These are phyloP conservation scores for Scortum barcoo DNA, from an alignment of 2,113 vertebrate species.

Conservation along the genomic window DNA sequence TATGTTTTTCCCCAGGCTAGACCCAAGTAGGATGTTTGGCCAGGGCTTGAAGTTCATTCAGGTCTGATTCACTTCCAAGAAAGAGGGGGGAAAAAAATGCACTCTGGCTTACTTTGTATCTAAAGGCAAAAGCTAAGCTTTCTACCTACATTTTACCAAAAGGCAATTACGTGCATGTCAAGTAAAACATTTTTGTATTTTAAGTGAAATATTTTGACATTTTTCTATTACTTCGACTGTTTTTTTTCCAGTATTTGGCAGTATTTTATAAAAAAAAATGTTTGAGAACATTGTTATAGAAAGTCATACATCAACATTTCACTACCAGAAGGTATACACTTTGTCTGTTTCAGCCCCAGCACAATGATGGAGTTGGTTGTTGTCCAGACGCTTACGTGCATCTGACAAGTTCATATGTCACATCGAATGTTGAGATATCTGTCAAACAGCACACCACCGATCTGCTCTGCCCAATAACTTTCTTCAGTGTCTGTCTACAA, in stretches of 20 bases:
- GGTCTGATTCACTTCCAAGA: background rate
- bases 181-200: background rate
- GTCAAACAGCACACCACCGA: slow-evolving; percentile 3
- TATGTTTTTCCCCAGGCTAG: slow-evolving; percentile 40
- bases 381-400: background rate
- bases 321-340: background rate
- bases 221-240: background rate
- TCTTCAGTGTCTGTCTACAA: slow-evolving; percentile 4
- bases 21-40: slow-evolving; percentile 18
- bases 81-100: background rate
- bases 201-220: background rate
- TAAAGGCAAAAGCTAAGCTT: background rate
- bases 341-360: background rate
- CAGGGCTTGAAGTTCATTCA: slow-evolving; percentile 32
- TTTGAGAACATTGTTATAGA: background rate
- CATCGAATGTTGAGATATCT: slow-evolving; percentile 16
- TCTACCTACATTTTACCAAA: background rate
- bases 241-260: background rate
- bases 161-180: background rate
- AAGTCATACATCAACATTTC: background rate
- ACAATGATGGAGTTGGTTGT: background rate
- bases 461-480: slow-evolving; percentile 5
- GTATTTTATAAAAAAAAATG: background rate
- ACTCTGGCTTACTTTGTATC: background rate
- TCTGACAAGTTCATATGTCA: background rate